Percentiles rank a stretch among this genome's conserved stretches.
Evolutionary conservation across 2,888 invertebrate species (phyloP).

Genomic region (Drosophila cognata): DNA sequence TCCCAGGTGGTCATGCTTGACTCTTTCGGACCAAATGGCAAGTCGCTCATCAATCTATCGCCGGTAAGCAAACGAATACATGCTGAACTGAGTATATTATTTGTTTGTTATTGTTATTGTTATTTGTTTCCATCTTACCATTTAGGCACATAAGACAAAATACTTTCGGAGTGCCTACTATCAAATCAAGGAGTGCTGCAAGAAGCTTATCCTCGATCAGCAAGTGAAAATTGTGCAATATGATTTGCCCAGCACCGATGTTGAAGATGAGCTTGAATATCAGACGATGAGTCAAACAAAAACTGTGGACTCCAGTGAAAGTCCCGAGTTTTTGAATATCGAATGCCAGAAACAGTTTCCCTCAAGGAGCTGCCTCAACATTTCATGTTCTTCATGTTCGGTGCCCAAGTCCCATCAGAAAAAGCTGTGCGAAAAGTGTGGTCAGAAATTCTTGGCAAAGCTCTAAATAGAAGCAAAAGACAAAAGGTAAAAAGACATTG

Average conservation of each 20-base stretch:
- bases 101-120: no score
- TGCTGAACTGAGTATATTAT: not conserved
- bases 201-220: slow-evolving; percentile 64
- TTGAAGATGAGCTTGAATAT: slow-evolving; percentile 22
- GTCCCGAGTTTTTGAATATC: not conserved
- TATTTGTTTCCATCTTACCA: not conserved
- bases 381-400: slow-evolving; percentile 1
- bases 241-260: slow-evolving; percentile 67
- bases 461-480: slow-evolving; percentile 64
- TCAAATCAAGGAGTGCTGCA: slow-evolving; percentile 71
- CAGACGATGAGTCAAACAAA: not conserved
- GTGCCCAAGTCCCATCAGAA: slow-evolving; percentile 6
- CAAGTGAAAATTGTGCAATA: slow-evolving; percentile 59
- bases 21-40: slow-evolving; percentile 35
- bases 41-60: slow-evolving; percentile 38
- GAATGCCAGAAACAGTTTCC: not conserved
- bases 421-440: slow-evolving; percentile 56
- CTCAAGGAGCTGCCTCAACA: not conserved
- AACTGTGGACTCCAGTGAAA: not conserved
- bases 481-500: not conserved
- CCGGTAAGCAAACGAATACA: slow-evolving; percentile 40
- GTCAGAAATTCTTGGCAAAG: slow-evolving; percentile 83
- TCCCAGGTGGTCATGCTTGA: slow-evolving; percentile 37
- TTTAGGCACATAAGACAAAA: slow-evolving; percentile 56
- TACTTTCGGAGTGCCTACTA: slow-evolving; percentile 67